Base-by-base conservation (phyloP, 1,140 invertebrate genomes). In the Diorhabda elongata region DNA sequence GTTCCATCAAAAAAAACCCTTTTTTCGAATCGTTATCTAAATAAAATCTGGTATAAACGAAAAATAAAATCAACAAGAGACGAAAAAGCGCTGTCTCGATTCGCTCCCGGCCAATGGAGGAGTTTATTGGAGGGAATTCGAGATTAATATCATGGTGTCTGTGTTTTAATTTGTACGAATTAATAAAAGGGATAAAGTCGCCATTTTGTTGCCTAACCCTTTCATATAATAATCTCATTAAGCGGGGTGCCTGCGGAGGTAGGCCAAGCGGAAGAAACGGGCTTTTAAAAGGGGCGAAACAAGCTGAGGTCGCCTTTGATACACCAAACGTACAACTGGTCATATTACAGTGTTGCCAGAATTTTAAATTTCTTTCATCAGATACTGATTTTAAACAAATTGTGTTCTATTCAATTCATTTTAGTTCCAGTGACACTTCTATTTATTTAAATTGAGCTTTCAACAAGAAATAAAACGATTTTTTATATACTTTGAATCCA, bases 201-300 rank as follows among this genome's bases (percentile, higher is more conserved):
- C 75, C 73, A 75, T 75, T 75, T 76, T 74, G 75, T 69, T 69
- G 69, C 59, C 65, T 42, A 61, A 58, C 67, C 61, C 47, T 66
- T 60, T 42, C 73, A 72, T 74, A 76, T 76, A 74, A 76, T 76
- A 76, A 76, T 76, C 75, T 75, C 75, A 76, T 76, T 76, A 76
- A 74, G 71, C 64, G 67, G 75, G 75, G 75, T 73, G 75, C 73
- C 75, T 74, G 66, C 71, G 68, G 63, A 61, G 68, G 64, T 67
- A 74, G 69, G 72, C 74, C 68, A 74, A 73, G 75, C 75, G 73
- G 72, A 69, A 72, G 69, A 69, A 75, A 73, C 70, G 65, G 65
- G 65, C 44, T 60, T 67, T 66, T 67, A 75, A 72, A 75, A 74
- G 59, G 73, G 47, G 73, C 11, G 57, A 68, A 67, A 69, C 69